phyloP scores from a whole-genome alignment of 2,113 vertebrate species.

The Gymnarchus niloticus region DNA sequence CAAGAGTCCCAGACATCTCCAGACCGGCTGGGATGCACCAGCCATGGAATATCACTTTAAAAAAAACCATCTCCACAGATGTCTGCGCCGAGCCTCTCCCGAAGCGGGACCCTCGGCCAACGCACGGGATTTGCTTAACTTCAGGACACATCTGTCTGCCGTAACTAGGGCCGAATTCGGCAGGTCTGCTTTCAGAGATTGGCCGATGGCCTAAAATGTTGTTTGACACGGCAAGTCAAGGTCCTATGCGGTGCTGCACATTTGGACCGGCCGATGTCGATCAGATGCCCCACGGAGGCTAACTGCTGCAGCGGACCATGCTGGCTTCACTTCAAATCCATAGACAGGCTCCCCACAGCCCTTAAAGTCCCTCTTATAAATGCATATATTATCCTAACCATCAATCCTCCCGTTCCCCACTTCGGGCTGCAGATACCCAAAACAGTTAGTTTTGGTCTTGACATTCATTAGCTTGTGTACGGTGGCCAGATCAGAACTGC shows the following conservation, averaged over 20 bases:
- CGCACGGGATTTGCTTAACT: neutral
- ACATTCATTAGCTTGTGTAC: no score
- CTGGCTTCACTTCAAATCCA: neutral
- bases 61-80: neutral
- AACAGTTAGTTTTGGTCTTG: no score
- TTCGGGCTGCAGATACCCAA: neutral
- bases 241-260: neutral
- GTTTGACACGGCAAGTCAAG: neutral
- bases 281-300: neutral
- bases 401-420: neutral
- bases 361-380: neutral
- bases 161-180: no score
- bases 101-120: neutral
- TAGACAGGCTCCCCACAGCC: neutral
- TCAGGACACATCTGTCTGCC: neutral
- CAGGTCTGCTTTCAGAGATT: neutral
- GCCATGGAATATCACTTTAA: neutral
- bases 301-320: neutral
- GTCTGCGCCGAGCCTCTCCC: no score
- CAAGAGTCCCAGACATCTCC: neutral
- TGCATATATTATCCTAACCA: neutral
- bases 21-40: slow-evolving; percentile 34
- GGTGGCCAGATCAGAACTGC: neutral
- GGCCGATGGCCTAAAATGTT: neutral
- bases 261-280: neutral